Percentiles rank a stretch among this genome's conserved stretches.
Conservation (phyloP, 2,797 vertebrate species). For the Cryptoprocta ferox region DNA sequence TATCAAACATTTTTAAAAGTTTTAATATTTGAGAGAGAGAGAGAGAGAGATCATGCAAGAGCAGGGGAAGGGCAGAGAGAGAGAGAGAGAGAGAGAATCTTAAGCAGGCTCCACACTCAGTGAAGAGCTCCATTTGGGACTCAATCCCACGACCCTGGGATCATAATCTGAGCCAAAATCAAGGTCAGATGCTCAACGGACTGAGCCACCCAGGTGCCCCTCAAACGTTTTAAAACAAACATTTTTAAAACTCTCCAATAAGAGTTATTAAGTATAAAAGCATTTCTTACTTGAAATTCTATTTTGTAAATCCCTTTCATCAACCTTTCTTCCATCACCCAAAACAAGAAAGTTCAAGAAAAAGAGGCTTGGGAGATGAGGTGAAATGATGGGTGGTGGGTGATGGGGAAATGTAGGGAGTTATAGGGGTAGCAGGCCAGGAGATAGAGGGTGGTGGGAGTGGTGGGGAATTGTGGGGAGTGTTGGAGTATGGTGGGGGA, state of each 20-base stretch:
- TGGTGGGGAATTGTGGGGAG: too few species aligned
- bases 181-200: too few species aligned
- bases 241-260: background rate
- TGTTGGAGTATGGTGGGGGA: background rate
- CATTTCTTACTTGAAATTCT: background rate
- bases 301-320: background rate
- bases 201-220: too few species aligned
- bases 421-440: background rate
- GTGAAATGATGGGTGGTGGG: background rate
- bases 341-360: background rate
- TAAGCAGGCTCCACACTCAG: too few species aligned
- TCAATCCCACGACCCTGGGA: too few species aligned
- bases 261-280: background rate
- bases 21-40: too few species aligned
- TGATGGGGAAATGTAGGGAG: background rate
- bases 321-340: background rate
- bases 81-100: too few species aligned
- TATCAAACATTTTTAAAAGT: background rate
- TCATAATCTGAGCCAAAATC: too few species aligned
- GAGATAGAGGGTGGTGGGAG: background rate
- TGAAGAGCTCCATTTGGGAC: too few species aligned
- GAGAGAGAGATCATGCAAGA: too few species aligned
- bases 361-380: background rate
- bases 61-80: too few species aligned
- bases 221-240: background rate